Evolutionary conservation across 2,888 invertebrate genomes (phyloP), one percentile per base, ranked within the genome.

Genomic region (Notodonta ziczac): DNA sequence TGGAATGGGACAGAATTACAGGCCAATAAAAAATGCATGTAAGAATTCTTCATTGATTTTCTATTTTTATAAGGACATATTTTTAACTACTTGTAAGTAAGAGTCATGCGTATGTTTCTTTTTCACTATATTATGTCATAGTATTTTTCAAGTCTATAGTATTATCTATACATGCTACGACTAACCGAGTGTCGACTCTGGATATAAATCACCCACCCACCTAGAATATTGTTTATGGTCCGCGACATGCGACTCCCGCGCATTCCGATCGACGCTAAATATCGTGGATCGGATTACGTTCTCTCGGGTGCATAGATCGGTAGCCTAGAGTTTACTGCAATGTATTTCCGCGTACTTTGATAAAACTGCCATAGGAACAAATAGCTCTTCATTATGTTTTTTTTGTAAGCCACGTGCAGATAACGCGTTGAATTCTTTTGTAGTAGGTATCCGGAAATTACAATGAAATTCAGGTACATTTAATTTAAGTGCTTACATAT

Each of bases 261-360:
- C 77, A 76, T 79, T 69, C 79, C 65, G 39, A 60, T 69, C 58
- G 51, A 62, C 56, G 62, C 54, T 60, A 53, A 66, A 70, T 53
- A 62, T 52, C 46, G 54, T 46, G 52, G 48, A 59, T 62, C 55
- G 32, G 54, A 16, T 52, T 48, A 54, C 56, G 39, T 54, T 39
- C 35, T 35, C 39, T 39, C n/a, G 8, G 32, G 52, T 32, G 54
- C 52, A 54, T 14, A 39, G 54, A 54, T 54, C n/a, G 14, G 13
- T 39, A n/a, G 13, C 24, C 8, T 12, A 52, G 50, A 14, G 14
- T 16, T 35, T 52, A 13, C 9, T 32, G 35, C 32, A 52, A 24
- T 24, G 24, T 24, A 2, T 32, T 16, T 50, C 50, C 14, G n/a
- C 13, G 46, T 46, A 3, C n/a, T n/a, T 46, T 5, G 46, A 46